Conservation (phyloP, 2,797 vertebrate genomes). For the Phyllotis vaccarum region DNA sequence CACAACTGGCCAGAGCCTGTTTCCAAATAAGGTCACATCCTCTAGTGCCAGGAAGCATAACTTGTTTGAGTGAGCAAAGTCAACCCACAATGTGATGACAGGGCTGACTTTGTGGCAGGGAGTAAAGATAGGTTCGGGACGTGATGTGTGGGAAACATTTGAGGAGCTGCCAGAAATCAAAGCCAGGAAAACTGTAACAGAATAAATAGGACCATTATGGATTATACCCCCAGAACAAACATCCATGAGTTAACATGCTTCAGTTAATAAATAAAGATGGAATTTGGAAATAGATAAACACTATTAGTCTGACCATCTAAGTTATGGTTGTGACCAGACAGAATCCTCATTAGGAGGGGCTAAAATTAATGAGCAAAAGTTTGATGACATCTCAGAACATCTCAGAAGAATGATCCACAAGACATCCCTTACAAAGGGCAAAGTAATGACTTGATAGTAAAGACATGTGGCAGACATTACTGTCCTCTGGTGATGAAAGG, state of each 20-base stretch:
- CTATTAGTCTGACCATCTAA: background rate
- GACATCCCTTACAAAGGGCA: background rate
- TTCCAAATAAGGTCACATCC: background rate
- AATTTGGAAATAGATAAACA: background rate
- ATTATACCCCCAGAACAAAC: background rate
- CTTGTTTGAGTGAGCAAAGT: background rate
- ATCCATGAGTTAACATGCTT: background rate
- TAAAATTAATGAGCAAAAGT: background rate
- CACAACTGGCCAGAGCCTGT: background rate
- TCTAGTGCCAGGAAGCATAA: background rate
- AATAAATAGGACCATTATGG: background rate
- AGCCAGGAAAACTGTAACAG: background rate
- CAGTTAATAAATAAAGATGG: background rate
- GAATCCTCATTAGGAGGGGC: background rate
- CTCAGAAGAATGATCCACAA: background rate
- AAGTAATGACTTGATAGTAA: background rate
- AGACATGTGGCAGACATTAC: background rate
- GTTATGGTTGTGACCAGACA: background rate
- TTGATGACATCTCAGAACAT: background rate
- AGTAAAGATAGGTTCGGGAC: background rate
- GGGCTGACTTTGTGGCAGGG: background rate
- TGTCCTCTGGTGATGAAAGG: background rate
- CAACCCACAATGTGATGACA: background rate
- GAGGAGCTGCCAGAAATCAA: background rate
- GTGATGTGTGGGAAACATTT: background rate